Base-by-base conservation (phyloP, 2,797 vertebrate species). In the Scomberomorus guttatus region DNA sequence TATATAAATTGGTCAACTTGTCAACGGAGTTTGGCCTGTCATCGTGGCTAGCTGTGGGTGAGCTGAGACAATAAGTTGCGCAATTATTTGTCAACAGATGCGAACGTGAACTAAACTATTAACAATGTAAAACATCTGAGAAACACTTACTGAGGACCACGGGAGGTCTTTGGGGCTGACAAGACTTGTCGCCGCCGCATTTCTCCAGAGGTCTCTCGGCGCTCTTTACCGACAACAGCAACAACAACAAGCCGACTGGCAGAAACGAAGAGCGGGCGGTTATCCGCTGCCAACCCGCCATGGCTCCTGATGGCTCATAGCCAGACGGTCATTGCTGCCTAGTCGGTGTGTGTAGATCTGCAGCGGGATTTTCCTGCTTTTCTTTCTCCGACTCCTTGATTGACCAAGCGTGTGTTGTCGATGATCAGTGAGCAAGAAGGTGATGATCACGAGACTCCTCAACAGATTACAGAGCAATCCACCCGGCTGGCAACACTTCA, bases 71-170 rank as follows among this genome's bases (percentile, higher is more conserved):
- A 1, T 2, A 20, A 70, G 25, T 79, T 80, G 59, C 46, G 37
- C 15, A 68, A 64, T 29, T 37, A 22, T 63, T 59, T 18, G 22
- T 0, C 48, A 71, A 55, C 42, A 67, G 11, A 18, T 5, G 37
- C 0, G 1, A 2, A 20, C 2, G 9, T 39, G 24, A 81, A 57
- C 10, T 32, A 48, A 14, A 34, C 0, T 2, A 42, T 2, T 63
- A 42, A 32, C 39, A 25, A 4, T 0, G 5, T 32, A 14, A 29
- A 29, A 25, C 13, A 51, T 6, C 0, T 6, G 24, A 20, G 2
- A 15, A 12, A 74, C 9, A 94, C 95, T 95, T 85, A 96, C 96
- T 91, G 59, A 96, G 90, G 27, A 96, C 93, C 27, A 96, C 96
- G 0, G 96, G 96, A 2, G 95, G 94, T 87, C 87, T 89, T 1